These are phyloP conservation scores for Fregetta grallaria DNA, from an alignment of 2,113 vertebrate genomes.

Conservation along the genomic window DNA sequence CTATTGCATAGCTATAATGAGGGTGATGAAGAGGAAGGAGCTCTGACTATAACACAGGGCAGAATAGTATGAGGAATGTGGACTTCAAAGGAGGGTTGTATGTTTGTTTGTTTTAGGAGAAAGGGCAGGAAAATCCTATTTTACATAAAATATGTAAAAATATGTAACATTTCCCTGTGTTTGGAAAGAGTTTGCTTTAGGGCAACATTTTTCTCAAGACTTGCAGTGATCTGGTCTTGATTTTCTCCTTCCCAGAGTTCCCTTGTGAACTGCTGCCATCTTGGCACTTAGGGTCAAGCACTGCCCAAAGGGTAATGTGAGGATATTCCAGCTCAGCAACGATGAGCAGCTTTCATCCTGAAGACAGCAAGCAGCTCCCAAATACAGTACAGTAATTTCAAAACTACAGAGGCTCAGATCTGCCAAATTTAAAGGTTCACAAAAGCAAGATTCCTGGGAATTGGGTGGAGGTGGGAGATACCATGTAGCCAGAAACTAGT, in stretches of 20 bases:
- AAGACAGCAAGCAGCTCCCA: not conserved
- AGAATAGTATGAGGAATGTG: not conserved
- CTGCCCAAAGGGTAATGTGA: not conserved
- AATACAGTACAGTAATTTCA: not conserved
- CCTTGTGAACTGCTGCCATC: not conserved
- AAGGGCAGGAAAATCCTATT: not conserved
- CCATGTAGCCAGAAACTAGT: not conserved
- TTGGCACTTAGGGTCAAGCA: not conserved
- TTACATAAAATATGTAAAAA: constrained; percentile 15
- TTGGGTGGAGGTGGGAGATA: not conserved
- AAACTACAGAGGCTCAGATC: not conserved
- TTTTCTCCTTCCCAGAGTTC: not conserved
- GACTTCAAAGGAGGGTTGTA: not conserved
- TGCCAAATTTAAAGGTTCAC: not conserved
- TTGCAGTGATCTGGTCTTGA: not conserved
- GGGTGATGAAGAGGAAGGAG: not conserved
- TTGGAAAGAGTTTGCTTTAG: not conserved
- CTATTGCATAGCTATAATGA: not conserved
- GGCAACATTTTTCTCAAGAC: not conserved
- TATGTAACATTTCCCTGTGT: not conserved
- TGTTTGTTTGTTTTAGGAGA: not conserved
- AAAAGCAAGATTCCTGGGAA: not conserved
- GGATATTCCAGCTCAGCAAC: not conserved
- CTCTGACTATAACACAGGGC: not conserved
- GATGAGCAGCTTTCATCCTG: not conserved